phyloP scores from a whole-genome alignment of 30 jellyfish, hydroid and myxozoan genomes.

The Cassiopea andromeda region DNA sequence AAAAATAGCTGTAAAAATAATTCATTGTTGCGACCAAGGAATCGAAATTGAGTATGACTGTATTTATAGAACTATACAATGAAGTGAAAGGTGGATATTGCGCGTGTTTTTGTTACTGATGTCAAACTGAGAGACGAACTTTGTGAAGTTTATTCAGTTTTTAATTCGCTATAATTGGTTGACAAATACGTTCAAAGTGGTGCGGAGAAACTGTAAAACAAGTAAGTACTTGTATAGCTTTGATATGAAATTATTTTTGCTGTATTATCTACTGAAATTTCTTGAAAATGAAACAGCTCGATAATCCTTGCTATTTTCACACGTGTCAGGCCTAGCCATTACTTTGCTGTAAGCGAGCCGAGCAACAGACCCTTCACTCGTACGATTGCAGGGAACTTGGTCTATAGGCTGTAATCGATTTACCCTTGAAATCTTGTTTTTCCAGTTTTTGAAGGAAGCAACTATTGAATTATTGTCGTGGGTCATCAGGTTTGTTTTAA shows the following conservation, averaged over 20 bases:
- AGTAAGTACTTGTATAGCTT: neutral
- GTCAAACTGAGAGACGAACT: slow-evolving; percentile 1
- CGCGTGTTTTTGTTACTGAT: neutral
- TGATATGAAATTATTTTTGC: slow-evolving; percentile 8
- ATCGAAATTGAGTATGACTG: slow-evolving; percentile 19
- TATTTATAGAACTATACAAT: slow-evolving; percentile 8
- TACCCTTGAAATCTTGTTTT: neutral
- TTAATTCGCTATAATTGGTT: neutral
- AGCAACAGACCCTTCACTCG: neutral
- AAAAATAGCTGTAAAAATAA: neutral
- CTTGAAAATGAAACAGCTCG: neutral
- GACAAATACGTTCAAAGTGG: neutral
- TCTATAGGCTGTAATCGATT: neutral
- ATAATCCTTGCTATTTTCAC: neutral
- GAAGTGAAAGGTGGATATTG: neutral
- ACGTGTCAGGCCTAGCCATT: slow-evolving; percentile 41
- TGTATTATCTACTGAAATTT: neutral
- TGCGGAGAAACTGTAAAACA: neutral
- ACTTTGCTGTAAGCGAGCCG: neutral
- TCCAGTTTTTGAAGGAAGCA: neutral
- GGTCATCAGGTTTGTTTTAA: neutral
- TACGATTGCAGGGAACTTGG: neutral
- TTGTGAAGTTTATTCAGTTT: slow-evolving; percentile 2
- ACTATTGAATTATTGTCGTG: neutral
- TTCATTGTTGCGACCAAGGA: neutral